Evolutionary conservation across 2,113 vertebrate genomes (phyloP).

Genomic region (Atractosteus spatula): DNA sequence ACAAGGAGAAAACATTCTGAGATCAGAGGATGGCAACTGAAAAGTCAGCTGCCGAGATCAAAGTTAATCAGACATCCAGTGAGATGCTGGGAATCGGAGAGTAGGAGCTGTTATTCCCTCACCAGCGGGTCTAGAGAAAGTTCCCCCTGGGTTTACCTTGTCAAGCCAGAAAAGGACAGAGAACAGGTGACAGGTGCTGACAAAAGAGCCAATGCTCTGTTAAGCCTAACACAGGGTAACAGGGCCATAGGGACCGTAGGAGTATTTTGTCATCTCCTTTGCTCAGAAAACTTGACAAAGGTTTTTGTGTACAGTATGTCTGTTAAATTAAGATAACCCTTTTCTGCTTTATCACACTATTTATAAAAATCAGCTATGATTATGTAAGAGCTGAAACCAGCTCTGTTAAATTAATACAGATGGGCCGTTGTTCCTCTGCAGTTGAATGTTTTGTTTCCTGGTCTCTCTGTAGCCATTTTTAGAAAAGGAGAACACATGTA

Average conservation of each 20-base stretch:
- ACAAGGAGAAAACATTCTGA: conserved; percentile 33
- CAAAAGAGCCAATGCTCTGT: conserved; percentile 62
- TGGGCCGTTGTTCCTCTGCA: too few relatives aligned
- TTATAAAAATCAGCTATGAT: too few relatives aligned
- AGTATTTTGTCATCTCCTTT: conserved; percentile 47
- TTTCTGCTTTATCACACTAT: too few relatives aligned
- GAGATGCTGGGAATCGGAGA: conserved; percentile 43
- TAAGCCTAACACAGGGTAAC: conserved; percentile 54
- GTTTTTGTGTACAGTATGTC: too few relatives aligned
- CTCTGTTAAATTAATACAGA: too few relatives aligned
- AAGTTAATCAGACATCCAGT: conserved; percentile 60
- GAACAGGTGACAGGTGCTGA: conserved; percentile 61
- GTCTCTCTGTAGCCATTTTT: too few relatives aligned
- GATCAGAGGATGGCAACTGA: conserved; percentile 53
- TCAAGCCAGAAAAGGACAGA: conserved; percentile 42
- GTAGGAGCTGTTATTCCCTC: conserved; percentile 40
- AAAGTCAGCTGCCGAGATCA: conserved; percentile 60
- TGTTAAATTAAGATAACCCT: too few relatives aligned
- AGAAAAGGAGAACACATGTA: too few relatives aligned
- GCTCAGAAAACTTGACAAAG: too few relatives aligned
- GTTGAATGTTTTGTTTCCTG: too few relatives aligned
- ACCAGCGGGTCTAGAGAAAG: conserved; percentile 42
- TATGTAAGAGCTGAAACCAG: too few relatives aligned
- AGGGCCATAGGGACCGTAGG: conserved; percentile 58
- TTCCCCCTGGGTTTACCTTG: conserved; percentile 61